Conservation (phyloP, 1,140 invertebrate genomes). For the Oscheius sp. region DNA sequence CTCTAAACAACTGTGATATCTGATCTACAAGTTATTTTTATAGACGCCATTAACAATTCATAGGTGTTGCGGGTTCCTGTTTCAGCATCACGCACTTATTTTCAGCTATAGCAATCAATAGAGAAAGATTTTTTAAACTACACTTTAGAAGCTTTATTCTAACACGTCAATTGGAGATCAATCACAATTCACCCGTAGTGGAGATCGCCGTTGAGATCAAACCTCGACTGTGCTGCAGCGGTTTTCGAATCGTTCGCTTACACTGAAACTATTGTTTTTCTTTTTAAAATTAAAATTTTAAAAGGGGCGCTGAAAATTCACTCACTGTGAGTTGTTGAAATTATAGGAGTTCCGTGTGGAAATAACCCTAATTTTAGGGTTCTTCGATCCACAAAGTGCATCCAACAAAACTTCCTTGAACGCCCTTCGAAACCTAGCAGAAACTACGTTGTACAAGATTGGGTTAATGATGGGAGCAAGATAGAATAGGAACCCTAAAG, state of each 20-base stretch:
- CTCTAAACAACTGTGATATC: too few relatives aligned
- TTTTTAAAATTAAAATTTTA: too few relatives aligned
- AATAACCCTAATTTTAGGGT: background rate
- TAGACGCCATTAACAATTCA: too few relatives aligned
- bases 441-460: constrained; percentile 62
- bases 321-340: background rate
- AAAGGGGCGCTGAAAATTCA: constrained; percentile 1
- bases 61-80: too few relatives aligned
- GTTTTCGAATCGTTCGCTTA: background rate
- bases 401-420: constrained; percentile 43
- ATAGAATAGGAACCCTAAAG: constrained; percentile 56
- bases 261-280: too few relatives aligned
- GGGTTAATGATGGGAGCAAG: constrained; percentile 62
- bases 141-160: too few relatives aligned
- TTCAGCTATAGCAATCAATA: too few relatives aligned
- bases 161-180: too few relatives aligned
- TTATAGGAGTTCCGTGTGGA: background rate
- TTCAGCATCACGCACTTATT: too few relatives aligned
- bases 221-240: background rate
- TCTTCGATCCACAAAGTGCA: background rate
- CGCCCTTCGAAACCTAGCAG: constrained; percentile 61
- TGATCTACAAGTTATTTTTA: too few relatives aligned
- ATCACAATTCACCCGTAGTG: too few relatives aligned
- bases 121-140: too few relatives aligned
- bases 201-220: background rate